Conservation (phyloP, 2,113 vertebrate genomes). For the Prietella phreatophila region DNA sequence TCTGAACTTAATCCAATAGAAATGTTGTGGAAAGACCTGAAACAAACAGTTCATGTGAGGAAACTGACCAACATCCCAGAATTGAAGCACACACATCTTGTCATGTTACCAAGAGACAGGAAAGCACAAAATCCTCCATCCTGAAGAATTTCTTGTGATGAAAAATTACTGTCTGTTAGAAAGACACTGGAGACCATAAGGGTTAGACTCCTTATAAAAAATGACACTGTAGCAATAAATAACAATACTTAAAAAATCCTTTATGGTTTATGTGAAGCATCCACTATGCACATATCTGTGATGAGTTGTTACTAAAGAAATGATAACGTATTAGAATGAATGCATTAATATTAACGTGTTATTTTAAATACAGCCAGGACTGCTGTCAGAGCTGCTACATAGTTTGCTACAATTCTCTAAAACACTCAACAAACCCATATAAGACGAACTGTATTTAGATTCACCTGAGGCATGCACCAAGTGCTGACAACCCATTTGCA, state of each 20-base stretch:
- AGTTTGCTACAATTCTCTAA: not conserved
- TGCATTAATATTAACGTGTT: not conserved
- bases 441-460: not conserved
- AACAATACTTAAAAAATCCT: not conserved
- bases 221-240: not conserved
- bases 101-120: not conserved
- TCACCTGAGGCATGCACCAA: constrained; percentile 1
- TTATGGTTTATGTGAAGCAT: not conserved
- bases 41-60: no score
- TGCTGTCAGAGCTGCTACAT: not conserved
- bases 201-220: not conserved
- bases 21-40: no score
- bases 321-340: not conserved
- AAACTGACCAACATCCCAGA: no score
- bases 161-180: not conserved
- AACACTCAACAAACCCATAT: not conserved
- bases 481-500: constrained; percentile 2
- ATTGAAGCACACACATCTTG: not conserved
- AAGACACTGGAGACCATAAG: not conserved
- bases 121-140: not conserved
- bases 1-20: no score
- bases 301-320: not conserved
- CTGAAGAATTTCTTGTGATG: not conserved
- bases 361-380: not conserved
- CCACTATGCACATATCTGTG: not conserved